Conservation (phyloP, 2,797 vertebrate species). For the Scolopax rusticola region DNA sequence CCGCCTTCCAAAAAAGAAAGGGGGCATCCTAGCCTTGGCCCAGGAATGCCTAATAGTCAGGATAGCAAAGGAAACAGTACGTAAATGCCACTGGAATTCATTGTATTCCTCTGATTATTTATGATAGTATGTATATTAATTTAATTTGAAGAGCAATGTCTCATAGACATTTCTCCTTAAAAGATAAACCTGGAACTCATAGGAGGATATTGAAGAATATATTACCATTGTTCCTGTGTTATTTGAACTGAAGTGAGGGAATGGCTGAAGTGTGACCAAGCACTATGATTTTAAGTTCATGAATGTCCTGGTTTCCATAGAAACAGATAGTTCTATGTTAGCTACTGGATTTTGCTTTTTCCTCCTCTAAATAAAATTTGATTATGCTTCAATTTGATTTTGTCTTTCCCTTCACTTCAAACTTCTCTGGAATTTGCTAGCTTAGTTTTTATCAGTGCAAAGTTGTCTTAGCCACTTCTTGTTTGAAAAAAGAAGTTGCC, state of each 20-base stretch:
- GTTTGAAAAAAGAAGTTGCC: not conserved
- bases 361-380: not conserved
- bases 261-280: not conserved
- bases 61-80: not conserved
- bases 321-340: not conserved
- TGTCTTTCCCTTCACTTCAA: not conserved
- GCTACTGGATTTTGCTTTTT: not conserved
- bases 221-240: not conserved
- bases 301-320: slow-evolving; percentile 12
- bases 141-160: not conserved
- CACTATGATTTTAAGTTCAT: slow-evolving; percentile 39
- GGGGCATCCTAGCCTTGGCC: not conserved
- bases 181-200: not conserved
- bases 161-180: not conserved
- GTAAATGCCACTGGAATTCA: not conserved
- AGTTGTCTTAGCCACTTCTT: not conserved
- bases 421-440: not conserved
- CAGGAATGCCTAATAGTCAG: not conserved
- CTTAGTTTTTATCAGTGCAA: not conserved
- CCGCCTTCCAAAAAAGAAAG: not conserved
- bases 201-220: not conserved
- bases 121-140: not conserved
- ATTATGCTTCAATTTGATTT: not conserved
- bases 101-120: not conserved
- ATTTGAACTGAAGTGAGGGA: not conserved